These are phyloP conservation scores for Calliphora vomitoria DNA, from an alignment of 2,888 invertebrate species.

Conservation along the genomic window DNA sequence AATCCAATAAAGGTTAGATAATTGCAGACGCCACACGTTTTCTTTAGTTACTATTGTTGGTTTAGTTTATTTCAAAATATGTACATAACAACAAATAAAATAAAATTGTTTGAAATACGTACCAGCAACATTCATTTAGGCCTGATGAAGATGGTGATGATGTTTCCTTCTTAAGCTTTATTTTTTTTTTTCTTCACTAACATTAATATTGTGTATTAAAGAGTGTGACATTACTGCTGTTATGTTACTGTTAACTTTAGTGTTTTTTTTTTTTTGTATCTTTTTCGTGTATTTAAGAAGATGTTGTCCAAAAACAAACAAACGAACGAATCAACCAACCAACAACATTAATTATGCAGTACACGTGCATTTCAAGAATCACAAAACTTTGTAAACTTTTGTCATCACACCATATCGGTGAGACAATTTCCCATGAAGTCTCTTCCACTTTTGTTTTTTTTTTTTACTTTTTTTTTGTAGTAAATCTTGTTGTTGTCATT, in stretches of 20 bases:
- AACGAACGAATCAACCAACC: neutral
- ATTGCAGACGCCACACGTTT: conserved; percentile 77
- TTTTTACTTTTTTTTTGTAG: neutral
- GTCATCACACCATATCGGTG: conserved; percentile 75
- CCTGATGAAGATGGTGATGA: conserved; percentile 24
- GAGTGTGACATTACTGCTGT: conserved; percentile 68
- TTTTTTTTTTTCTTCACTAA: too few relatives aligned
- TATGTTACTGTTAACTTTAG: conserved; percentile 57
- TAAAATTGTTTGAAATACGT: conserved; percentile 38
- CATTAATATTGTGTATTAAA: conserved; percentile 51
- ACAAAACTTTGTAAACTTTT: conserved; percentile 80
- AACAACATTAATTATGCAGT: conserved; percentile 78
- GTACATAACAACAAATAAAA: conserved; percentile 25
- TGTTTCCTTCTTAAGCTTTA: conserved; percentile 20
- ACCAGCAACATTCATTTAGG: conserved; percentile 20
- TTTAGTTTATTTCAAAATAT: conserved; percentile 30
- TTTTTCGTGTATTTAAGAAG: neutral
- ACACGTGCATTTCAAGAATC: conserved; percentile 82
- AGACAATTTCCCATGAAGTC: conserved; percentile 74
- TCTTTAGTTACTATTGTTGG: conserved; percentile 32
- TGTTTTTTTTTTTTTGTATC: neutral
- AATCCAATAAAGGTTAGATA: conserved; percentile 73
- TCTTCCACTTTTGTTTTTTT: conserved; percentile 38
- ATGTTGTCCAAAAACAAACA: conserved; percentile 34
- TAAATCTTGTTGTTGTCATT: neutral